Base-by-base conservation (phyloP, 2,797 vertebrate species). In the Takifugu rubripes region DNA sequence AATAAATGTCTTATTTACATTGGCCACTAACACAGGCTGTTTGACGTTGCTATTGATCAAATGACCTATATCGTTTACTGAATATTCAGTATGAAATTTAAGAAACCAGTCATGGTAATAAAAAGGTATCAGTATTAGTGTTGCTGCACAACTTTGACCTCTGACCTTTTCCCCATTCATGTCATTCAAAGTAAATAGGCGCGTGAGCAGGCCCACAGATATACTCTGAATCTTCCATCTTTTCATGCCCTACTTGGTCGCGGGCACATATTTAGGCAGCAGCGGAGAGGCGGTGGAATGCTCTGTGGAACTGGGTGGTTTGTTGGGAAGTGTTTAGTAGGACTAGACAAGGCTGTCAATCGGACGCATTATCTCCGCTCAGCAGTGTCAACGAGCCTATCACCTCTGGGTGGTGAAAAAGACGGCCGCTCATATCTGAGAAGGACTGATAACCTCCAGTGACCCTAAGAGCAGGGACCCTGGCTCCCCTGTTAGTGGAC, bases 401-500 rank as follows among this genome's bases (percentile, higher is more conserved):
- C 88, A 85, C 83, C 77, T 72, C 5, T 61, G 54, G 70, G 81
- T 77, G 88, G 74, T 79, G 84, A 91, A 84, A 86, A 87, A 89
- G 81, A 72, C 78, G 74, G 68, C 72, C 54, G 67, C 84, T 78
- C 74, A 77, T 88, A 88, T 89, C 88, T 85, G 77, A 77, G 74
- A 68, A 68, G 61, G 47, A 62, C 82, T 85, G 90, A 90, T 88
- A 90, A 89, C 87, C 87, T 14, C 71, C 14, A 21, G 49, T n/a
- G 61, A 73, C 58, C 16, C 69, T 29, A 24, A 49, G 63, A 66
- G 61, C 61, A 27, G 73, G 80, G 72, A 79, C 64, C 74, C 58
- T 74, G 43, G 3, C 52, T 68, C 82, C 77, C 70, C 66, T 59
- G 50, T 7, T 25, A 21, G 73, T 3, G 21, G 55, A 59, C 54